Conservation (phyloP, 2,797 vertebrate genomes). For the Meda fulgida region DNA sequence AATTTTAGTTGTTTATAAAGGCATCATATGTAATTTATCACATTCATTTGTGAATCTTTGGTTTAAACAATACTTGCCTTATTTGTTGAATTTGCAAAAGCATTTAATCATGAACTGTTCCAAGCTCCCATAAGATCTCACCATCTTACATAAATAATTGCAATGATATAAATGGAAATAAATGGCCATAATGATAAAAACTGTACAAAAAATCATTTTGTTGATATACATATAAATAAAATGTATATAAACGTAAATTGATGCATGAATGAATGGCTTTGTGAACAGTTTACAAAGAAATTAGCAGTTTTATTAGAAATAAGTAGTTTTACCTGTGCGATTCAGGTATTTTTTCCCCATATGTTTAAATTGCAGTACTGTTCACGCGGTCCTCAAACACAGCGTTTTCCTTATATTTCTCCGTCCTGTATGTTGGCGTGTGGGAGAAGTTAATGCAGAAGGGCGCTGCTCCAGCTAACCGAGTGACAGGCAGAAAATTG, state of each 20-base stretch:
- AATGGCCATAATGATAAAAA: neutral
- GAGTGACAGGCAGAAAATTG: conserved; percentile 44
- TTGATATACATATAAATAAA: neutral
- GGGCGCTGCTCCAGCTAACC: conserved; percentile 29
- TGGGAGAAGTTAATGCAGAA: conserved; percentile 43
- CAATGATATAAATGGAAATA: neutral
- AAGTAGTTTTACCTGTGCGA: neutral
- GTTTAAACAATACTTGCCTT: too few relatives aligned
- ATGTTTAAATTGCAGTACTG: neutral
- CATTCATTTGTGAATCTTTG: too few relatives aligned
- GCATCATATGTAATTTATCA: too few relatives aligned
- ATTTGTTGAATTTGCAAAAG: too few relatives aligned
- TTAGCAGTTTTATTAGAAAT: too few relatives aligned
- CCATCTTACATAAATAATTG: too few relatives aligned
- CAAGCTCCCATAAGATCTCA: too few relatives aligned
- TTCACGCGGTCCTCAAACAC: neutral
- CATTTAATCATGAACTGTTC: too few relatives aligned
- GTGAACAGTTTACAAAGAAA: neutral
- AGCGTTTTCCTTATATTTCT: neutral
- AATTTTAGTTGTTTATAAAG: too few relatives aligned
- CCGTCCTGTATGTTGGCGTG: neutral
- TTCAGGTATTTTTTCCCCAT: neutral
- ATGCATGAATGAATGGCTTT: neutral
- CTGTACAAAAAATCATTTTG: neutral
- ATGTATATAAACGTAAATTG: neutral